Evolutionary conservation across 1,140 invertebrate species (phyloP).

Genomic region (Leptinotarsa lineolata): DNA sequence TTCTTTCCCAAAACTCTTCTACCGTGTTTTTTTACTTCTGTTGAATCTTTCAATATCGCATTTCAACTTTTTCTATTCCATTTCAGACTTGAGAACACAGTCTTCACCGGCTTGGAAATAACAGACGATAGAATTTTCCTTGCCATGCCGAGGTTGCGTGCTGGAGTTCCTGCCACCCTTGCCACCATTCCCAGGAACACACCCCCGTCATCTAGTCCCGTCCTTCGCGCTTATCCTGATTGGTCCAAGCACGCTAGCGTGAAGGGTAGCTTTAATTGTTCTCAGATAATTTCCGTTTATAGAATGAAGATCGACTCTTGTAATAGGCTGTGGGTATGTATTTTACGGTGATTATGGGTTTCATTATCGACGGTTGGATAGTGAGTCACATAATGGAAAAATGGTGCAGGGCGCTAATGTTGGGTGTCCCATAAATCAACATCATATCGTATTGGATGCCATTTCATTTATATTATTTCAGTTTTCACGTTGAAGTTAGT

Average conservation of each 20-base stretch:
- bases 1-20: too few species aligned
- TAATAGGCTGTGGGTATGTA: conserved; percentile 75
- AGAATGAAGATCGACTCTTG: conserved; percentile 72
- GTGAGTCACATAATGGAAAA: too few species aligned
- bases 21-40: too few species aligned
- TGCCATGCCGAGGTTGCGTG: conserved; percentile 69
- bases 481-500: too few species aligned
- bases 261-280: conserved; percentile 72
- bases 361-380: neutral
- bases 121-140: conserved; percentile 73
- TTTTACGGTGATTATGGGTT: conserved; percentile 20
- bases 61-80: too few species aligned
- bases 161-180: conserved; percentile 74
- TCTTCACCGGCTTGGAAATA: conserved; percentile 76
- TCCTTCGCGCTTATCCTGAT: conserved; percentile 74
- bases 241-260: conserved; percentile 78
- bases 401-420: too few species aligned
- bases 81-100: conserved; percentile 71
- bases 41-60: too few species aligned
- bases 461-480: too few species aligned
- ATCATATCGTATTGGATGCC: too few species aligned
- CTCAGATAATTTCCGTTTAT: conserved; percentile 77
- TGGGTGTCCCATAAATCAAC: too few species aligned
- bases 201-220: conserved; percentile 67
- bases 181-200: conserved; percentile 67